Evolutionary conservation across 1,140 invertebrate species (phyloP).

Genomic region (Drosophila oshimai): DNA sequence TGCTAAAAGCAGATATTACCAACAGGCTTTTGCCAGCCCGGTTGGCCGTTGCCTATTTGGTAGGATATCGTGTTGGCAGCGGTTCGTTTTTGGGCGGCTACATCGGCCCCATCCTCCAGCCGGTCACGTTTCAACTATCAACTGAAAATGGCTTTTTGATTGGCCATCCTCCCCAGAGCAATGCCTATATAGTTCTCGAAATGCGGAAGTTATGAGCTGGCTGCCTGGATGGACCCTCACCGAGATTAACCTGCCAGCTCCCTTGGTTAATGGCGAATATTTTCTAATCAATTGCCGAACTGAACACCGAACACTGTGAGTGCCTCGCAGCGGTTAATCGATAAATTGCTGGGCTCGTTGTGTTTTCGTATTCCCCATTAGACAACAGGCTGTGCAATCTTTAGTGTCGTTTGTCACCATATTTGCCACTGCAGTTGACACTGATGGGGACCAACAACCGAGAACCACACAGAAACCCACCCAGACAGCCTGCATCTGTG

Average conservation of each 20-base stretch:
- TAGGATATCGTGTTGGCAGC: conserved; percentile 46
- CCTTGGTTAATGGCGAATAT: conserved; percentile 13
- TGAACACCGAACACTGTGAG: conserved; percentile 1
- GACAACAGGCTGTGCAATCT: conserved; percentile 30
- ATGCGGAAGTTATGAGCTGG: conserved; percentile 46
- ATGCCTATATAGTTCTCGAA: conserved; percentile 35
- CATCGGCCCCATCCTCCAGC: conserved; percentile 8
- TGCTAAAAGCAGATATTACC: conserved; percentile 49
- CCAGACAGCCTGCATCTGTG: conserved; percentile 25
- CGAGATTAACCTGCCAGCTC: conserved; percentile 20
- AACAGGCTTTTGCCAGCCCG: conserved; percentile 38
- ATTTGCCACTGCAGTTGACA: conserved; percentile 48
- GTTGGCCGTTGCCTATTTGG: conserved; percentile 29
- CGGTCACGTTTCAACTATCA: conserved; percentile 49
- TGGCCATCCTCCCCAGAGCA: conserved; percentile 26
- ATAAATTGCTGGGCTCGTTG: neutral
- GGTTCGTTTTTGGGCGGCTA: conserved; percentile 40
- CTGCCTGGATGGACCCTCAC: neutral
- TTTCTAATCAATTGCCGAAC: conserved; percentile 33
- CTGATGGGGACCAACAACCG: conserved; percentile 14
- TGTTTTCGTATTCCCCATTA: conserved; percentile 14
- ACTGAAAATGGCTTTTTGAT: conserved; percentile 47
- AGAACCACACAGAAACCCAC: conserved; percentile 15
- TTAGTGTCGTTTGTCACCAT: conserved; percentile 53
- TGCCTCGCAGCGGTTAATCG: conserved; percentile 9